Conservation (phyloP, 2,888 invertebrate species). For the Bruchidius siliquastri region DNA sequence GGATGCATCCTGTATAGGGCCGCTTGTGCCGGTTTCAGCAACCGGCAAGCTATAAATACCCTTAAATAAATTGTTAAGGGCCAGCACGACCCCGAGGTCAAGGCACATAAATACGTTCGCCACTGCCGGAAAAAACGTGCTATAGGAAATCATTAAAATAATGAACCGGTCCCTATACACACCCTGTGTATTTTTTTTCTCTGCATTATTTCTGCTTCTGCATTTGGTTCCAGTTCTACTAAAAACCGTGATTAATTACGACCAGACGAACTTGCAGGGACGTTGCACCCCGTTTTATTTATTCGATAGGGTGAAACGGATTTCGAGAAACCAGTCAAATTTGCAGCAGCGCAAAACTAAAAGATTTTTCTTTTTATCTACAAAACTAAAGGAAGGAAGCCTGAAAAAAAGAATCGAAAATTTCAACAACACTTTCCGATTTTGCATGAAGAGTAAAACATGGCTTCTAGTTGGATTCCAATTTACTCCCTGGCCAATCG, state of each 20-base stretch:
- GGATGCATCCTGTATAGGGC: slow-evolving; percentile 12
- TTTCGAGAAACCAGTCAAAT: background rate
- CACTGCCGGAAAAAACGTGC: slow-evolving; percentile 1
- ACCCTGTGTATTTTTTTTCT: background rate
- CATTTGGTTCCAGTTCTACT: background rate
- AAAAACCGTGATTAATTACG: background rate
- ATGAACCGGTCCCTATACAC: background rate
- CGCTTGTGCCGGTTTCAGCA: slow-evolving; percentile 22
- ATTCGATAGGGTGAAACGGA: background rate
- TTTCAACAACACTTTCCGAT: no score
- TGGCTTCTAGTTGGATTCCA: no score
- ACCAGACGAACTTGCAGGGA: background rate
- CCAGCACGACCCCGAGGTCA: background rate
- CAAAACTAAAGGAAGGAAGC: no score
- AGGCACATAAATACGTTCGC: slow-evolving; percentile 2
- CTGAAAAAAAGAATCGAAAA: no score
- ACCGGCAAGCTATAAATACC: slow-evolving; percentile 37
- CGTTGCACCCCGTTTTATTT: background rate
- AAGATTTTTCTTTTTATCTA: no score
- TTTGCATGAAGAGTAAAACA: no score
- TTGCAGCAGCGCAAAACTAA: background rate
- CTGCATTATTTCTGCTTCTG: background rate
- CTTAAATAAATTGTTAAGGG: slow-evolving; percentile 31
- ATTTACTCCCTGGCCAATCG: no score
- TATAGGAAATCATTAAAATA: background rate